phyloP scores from a whole-genome alignment of 1,140 invertebrate species.

The Rhopalosiphum maidis region DNA sequence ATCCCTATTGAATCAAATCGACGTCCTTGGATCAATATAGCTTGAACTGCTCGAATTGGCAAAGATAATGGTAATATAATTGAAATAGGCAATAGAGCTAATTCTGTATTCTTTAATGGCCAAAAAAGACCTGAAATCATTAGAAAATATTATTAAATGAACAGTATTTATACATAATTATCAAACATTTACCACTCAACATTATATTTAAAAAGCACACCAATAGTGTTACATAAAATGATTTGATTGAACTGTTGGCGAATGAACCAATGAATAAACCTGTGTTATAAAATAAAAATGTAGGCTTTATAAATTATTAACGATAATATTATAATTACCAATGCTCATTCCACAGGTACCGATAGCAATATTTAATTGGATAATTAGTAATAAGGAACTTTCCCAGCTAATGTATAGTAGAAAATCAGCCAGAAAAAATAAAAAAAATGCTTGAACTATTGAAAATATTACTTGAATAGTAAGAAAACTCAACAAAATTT shows the following conservation, averaged over 20 bases:
- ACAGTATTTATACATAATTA: background rate
- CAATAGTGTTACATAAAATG: background rate
- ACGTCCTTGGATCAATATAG: background rate
- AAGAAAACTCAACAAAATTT: constrained; percentile 25
- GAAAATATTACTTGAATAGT: background rate
- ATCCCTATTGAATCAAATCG: background rate
- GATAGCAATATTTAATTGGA: background rate
- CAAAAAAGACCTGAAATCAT: constrained; percentile 33
- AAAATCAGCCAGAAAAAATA: background rate
- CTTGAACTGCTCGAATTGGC: background rate
- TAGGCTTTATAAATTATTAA: background rate
- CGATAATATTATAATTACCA: background rate
- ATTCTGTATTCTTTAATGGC: background rate
- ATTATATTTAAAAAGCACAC: background rate
- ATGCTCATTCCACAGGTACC: constrained; percentile 19
- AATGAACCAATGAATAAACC: constrained; percentile 34
- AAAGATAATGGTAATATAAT: background rate
- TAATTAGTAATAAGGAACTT: constrained; percentile 18
- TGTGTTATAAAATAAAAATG: background rate
- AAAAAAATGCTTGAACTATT: constrained; percentile 9
- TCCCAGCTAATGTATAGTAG: background rate
- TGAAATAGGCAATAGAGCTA: background rate
- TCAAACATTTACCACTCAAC: background rate
- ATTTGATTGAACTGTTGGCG: background rate
- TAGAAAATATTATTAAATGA: constrained; percentile 11